phyloP scores from a whole-genome alignment of 2,113 vertebrate genomes.

The Oxyruncus cristatus region DNA sequence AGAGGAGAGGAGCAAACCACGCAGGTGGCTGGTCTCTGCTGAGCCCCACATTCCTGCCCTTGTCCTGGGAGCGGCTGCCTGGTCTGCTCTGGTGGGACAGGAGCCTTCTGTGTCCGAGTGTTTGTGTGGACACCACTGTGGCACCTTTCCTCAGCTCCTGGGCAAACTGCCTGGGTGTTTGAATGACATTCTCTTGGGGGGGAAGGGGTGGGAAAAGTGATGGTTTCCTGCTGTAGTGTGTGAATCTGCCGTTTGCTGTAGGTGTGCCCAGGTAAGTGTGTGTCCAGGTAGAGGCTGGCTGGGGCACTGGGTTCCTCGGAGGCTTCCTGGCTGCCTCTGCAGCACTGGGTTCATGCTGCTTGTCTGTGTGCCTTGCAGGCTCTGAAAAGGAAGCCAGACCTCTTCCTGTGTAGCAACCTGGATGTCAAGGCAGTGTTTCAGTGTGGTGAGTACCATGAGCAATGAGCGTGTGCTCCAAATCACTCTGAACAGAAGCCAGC shows the following conservation, averaged over 20 bases:
- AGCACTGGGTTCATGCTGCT: constrained; percentile 43
- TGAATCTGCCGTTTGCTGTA: background rate
- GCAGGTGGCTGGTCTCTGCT: background rate
- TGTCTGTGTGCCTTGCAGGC: constrained; percentile 89
- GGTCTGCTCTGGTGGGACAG: background rate
- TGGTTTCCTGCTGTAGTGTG: constrained; percentile 31
- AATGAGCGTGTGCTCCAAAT: rapidly evolving
- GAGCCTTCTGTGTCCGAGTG: background rate
- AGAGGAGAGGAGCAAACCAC: background rate
- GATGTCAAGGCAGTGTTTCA: constrained; percentile 98
- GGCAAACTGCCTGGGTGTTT: background rate
- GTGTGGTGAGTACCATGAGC: constrained; percentile 87
- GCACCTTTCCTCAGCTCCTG: background rate
- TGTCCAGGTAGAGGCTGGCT: constrained; percentile 13
- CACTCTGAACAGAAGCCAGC: background rate
- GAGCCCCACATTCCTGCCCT: background rate
- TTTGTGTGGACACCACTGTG: background rate
- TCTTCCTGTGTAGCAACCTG: constrained; percentile 94
- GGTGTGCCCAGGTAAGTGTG: constrained; percentile 65
- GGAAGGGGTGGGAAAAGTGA: background rate
- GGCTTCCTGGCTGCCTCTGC: background rate
- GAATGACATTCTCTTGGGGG: background rate
- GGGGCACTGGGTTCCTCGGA: background rate
- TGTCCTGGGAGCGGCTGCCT: background rate
- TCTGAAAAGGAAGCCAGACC: constrained; percentile 97